Percentiles rank a stretch among this genome's conserved stretches.
Evolutionary conservation across 2,797 vertebrate species (phyloP).

Genomic region (Heteromormyrus szaboi): DNA sequence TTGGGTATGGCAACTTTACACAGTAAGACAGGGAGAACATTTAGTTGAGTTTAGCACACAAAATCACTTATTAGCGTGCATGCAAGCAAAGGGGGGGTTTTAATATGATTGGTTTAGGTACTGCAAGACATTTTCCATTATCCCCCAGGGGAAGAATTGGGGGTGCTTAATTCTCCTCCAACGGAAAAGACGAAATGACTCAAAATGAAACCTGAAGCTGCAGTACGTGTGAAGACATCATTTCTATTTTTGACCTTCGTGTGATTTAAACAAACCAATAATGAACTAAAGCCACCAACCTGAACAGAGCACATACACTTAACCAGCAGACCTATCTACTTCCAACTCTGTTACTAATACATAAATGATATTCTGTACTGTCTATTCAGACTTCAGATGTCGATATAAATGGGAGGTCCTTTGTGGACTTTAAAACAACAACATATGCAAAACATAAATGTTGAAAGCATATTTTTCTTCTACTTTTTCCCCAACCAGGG

Average conservation of each 20-base stretch:
- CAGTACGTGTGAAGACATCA: background rate
- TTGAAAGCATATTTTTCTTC: background rate
- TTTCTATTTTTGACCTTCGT: background rate
- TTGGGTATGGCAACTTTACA: background rate
- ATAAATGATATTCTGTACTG: background rate
- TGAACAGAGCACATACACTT: background rate
- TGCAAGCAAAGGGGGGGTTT: background rate
- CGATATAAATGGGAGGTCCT: background rate
- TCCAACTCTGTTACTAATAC: background rate
- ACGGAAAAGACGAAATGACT: background rate
- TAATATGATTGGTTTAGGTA: background rate
- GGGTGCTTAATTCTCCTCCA: background rate
- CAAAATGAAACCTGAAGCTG: conserved; percentile 16
- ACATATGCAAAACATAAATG: background rate
- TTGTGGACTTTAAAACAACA: background rate
- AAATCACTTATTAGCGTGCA: background rate
- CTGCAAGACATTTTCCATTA: background rate
- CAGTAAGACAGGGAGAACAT: background rate
- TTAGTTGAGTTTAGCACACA: background rate
- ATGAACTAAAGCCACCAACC: background rate
- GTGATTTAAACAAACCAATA: background rate
- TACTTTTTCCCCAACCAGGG: background rate
- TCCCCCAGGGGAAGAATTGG: background rate
- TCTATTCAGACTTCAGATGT: background rate
- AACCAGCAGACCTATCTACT: background rate